Base-by-base conservation (phyloP, 2,888 invertebrate species). In the Steinernema scapterisci region DNA sequence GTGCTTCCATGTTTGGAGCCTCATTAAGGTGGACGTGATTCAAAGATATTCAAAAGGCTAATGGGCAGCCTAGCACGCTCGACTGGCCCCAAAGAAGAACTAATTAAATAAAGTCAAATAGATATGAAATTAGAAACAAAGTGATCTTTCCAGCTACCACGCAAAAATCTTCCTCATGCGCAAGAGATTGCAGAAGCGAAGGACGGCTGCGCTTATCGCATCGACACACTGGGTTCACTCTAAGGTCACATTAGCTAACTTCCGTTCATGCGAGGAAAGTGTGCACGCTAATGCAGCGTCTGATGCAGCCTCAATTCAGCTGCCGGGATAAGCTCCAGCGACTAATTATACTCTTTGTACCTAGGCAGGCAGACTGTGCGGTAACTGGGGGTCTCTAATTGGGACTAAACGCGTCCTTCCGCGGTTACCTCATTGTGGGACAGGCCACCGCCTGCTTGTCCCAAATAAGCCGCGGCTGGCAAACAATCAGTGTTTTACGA, bases 341-440 rank as follows among this genome's bases (percentile, higher is more conserved):
- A 19, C 63, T 63, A 63, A 63, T 63, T 63, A 63, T 63, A 31
- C 21, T 25, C 63, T 63, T 63, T 63, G 63, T 63, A 63, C 31
- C 63, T 63, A 6, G 16, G 6, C 19, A 6, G 16, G 6, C 63
- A 16, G 31, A 11, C 31, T 27, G 31, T 63, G 31, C 63, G 63
- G 63, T 63, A 63, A 63, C 63, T 27, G 27, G 31, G 63, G 63
- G 31, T 25, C 63, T 63, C 16, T 63, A 63, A 63, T 63, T 63
- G 63, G 38, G 63, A 31, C 13, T 63, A 27, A 27, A 31, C 63
- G 63, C 63, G 31, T 63, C 63, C 38, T 63, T 63, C 63, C 63
- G 63, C 48, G 23, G 9, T 63, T 31, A 63, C 31, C 63, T 63
- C 23, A 63, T 63, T 27, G 27, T 13, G 6, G 21, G 31, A 13